Base-by-base conservation (phyloP, 2,888 invertebrate species). In the Drosophila mayaguana region DNA sequence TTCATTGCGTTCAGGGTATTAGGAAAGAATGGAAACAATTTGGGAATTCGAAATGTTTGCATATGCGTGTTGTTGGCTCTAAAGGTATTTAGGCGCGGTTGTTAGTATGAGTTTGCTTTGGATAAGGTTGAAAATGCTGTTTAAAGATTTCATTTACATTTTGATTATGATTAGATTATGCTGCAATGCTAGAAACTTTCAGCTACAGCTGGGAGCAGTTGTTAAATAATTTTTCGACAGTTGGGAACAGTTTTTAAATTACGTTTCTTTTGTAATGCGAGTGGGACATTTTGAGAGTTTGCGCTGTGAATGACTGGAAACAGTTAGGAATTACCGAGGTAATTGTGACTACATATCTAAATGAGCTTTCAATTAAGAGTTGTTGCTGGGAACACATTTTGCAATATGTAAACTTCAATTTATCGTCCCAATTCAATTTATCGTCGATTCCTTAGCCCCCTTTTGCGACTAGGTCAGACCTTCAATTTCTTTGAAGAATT, bases 1-100 rank as follows among this genome's bases (percentile, higher is more conserved):
- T 78, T 82, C n/a, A 40, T 40, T 7, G 3, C 3, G 40, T n/a
- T n/a, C 70, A 72, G 45, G 20, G 48, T 38, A 56, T 78, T 56
- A 59, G n/a, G 42, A 38, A 54, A 38, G 38, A 20, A 59, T 48
- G 46, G 48, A 4, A 32, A 9, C 12, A 18, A 20, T 59, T 16
- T 28, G 61, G 18, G 8, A 2, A 22, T 48, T 18, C 14, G 8
- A 12, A 61, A 54, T 63, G 60, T 48, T 60, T 68, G 25, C 40
- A 9, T 48, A 46, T 48, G 18, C 36, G 53, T n/a, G 34, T 18
- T 50, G 32, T 25, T 2, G 25, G 7, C 20, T 11, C 16, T 14
- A 11, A 43, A n/a, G 25, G 45, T 43, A 56, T 45, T 43, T 56
- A 53, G 40, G n/a, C 40, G n/a, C 42, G 53, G 25, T 45, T 48